Base-by-base conservation (phyloP, 1,140 invertebrate species). In the Zaprionus ornatus region DNA sequence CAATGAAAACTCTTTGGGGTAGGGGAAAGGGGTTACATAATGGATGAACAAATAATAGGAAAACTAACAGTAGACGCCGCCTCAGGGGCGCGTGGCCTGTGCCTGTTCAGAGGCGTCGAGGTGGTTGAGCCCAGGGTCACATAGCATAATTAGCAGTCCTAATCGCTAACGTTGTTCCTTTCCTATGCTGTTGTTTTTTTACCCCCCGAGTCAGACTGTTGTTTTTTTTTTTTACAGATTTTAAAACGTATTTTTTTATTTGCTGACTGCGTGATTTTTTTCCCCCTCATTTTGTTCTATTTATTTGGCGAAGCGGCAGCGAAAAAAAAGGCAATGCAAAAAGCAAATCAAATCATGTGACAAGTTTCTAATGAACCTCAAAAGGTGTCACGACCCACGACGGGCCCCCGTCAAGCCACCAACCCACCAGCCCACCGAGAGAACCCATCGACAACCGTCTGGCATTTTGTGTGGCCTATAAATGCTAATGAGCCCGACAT, bases 341-440 rank as follows among this genome's bases (percentile, higher is more conserved):
- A 62, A 32, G 77, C 68, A 80, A 90, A 88, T 80, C 85, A 80
- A 88, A 88, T 90, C 85, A 90, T 88, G 84, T 88, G 84, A 88
- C 84, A 88, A 88, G 84, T 67, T 88, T 88, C 84, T 88, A 88
- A 88, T 88, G 84, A 88, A 88, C 85, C 84, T 90, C 84, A 80
- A 74, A 81, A 88, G 70, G 67, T 74, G 70, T 35, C 45, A 54
- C 48, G 50, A 68, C 61, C 55, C 69, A 50, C 40, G 19, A 25
- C 15, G 17, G 12, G 12, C 12, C 27, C 27, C 21, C 40, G 29
- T 32, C 45, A 37, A 64, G 55, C 55, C 69, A 50, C 32, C 23
- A 50, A 25, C 21, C 13, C 61, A 56, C 54, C 29, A 17, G 74
- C 75, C 29, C 45, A 72, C 29, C 42, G 65, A 42, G 23, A 27